A percentile compares a stretch with the other conserved stretches of the same genome.
Evolutionary conservation across 2,113 vertebrate genomes (phyloP).

Genomic region (Nasalis larvatus): DNA sequence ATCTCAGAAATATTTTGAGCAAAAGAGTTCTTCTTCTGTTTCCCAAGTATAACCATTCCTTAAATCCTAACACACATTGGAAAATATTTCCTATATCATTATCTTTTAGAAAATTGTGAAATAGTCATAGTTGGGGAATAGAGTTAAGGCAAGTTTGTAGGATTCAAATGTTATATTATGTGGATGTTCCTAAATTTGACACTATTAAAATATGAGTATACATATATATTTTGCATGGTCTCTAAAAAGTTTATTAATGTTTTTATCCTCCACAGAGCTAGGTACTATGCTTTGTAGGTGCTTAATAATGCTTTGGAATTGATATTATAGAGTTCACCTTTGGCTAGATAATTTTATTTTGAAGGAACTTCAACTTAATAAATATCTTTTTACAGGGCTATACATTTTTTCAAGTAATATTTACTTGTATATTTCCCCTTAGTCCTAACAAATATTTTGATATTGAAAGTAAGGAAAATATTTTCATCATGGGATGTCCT

Average conservation of each 20-base stretch:
- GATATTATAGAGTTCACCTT: not conserved
- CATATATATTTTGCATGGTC: not conserved
- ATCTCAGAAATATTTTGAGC: slow-evolving; percentile 56
- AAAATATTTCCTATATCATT: slow-evolving; percentile 63
- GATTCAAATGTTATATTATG: not conserved
- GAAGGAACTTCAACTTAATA: not conserved
- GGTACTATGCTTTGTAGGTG: not conserved
- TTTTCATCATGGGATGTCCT: not conserved
- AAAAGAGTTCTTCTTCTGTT: slow-evolving; percentile 45
- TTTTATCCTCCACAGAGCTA: not conserved
- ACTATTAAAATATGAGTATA: not conserved
- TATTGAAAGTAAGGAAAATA: not conserved
- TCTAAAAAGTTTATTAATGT: not conserved
- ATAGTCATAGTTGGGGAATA: not conserved
- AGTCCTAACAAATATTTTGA: not conserved
- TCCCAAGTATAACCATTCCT: slow-evolving; percentile 51
- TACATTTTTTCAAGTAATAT: not conserved
- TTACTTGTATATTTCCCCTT: not conserved
- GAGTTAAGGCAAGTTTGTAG: not conserved
- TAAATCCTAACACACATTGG: slow-evolving; percentile 48
- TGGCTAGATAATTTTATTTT: not conserved
- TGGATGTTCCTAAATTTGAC: not conserved
- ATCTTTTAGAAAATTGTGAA: slow-evolving; percentile 63
- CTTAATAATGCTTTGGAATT: not conserved
- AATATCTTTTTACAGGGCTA: not conserved